phyloP scores from a whole-genome alignment of 2,797 vertebrate genomes.

The Thaleichthys pacificus region DNA sequence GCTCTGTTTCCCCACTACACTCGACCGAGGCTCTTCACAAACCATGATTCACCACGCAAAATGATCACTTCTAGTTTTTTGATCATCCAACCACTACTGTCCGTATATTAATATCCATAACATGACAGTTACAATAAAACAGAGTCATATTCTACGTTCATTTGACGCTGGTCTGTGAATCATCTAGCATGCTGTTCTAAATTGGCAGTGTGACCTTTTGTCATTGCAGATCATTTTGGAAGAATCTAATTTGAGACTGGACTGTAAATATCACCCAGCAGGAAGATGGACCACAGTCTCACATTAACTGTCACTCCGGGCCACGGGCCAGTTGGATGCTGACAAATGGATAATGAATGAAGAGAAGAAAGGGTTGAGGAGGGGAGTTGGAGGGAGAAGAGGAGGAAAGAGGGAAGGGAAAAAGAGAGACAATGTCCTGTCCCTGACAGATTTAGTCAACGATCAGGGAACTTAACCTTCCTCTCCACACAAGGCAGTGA shows the following conservation, averaged over 20 bases:
- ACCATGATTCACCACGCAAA: too few species aligned
- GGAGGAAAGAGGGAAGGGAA: not conserved
- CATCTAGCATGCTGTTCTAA: not conserved
- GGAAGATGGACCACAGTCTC: not conserved
- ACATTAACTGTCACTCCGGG: not conserved
- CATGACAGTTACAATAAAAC: not conserved
- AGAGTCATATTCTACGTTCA: not conserved
- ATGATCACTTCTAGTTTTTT: too few species aligned
- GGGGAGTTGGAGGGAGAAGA: too few species aligned
- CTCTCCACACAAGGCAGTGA: not conserved
- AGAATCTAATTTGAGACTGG: too few species aligned
- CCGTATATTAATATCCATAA: not conserved
- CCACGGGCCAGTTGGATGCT: not conserved
- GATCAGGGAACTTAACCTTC: not conserved
- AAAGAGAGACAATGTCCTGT: too few species aligned
- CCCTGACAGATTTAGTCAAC: too few species aligned
- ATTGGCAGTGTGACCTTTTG: not conserved
- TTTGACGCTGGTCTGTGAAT: not conserved
- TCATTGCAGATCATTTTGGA: not conserved
- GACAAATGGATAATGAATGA: not conserved
- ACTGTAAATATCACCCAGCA: conserved; percentile 9
- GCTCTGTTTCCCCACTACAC: too few species aligned
- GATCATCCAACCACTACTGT: not conserved
- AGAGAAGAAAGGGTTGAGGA: not conserved
- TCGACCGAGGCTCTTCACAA: too few species aligned